Evolutionary conservation across 1,140 invertebrate genomes (phyloP).

Genomic region (Drosophila saltans): DNA sequence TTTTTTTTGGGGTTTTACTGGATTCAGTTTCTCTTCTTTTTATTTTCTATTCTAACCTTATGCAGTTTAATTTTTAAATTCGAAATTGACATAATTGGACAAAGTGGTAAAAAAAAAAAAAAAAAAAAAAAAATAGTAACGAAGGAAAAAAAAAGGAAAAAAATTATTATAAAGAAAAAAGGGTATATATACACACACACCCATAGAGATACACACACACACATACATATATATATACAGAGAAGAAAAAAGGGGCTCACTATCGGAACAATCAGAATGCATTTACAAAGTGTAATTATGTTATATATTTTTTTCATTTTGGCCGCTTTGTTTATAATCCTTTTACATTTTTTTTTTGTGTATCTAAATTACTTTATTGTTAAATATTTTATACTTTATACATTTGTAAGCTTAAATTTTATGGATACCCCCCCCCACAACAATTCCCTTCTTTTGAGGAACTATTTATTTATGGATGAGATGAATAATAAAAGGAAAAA

Average conservation of each 20-base stretch:
- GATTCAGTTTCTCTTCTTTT: background rate
- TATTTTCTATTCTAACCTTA: background rate
- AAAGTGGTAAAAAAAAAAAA: background rate
- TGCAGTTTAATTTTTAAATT: constrained; percentile 4
- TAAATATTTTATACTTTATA: constrained; percentile 14
- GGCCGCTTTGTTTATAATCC: background rate
- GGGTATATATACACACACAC: background rate
- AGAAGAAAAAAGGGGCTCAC: background rate
- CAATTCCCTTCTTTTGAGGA: constrained; percentile 1
- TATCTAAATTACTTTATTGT: constrained; percentile 12
- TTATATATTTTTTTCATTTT: background rate
- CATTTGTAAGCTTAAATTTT: constrained; percentile 9
- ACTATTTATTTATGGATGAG: constrained; percentile 12
- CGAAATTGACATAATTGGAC: background rate
- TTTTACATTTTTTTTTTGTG: constrained; percentile 13
- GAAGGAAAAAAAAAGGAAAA: too few species aligned
- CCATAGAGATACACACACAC: background rate
- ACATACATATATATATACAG: too few species aligned
- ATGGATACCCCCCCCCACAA: background rate
- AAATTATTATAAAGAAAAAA: background rate
- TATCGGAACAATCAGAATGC: background rate
- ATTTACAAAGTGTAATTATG: constrained; percentile 9
- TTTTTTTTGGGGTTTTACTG: background rate
- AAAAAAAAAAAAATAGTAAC: background rate
- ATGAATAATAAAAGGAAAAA: constrained; percentile 1